Evolutionary conservation across 2,113 vertebrate species (phyloP).

Genomic region (Tragelaphus strepsiceros): DNA sequence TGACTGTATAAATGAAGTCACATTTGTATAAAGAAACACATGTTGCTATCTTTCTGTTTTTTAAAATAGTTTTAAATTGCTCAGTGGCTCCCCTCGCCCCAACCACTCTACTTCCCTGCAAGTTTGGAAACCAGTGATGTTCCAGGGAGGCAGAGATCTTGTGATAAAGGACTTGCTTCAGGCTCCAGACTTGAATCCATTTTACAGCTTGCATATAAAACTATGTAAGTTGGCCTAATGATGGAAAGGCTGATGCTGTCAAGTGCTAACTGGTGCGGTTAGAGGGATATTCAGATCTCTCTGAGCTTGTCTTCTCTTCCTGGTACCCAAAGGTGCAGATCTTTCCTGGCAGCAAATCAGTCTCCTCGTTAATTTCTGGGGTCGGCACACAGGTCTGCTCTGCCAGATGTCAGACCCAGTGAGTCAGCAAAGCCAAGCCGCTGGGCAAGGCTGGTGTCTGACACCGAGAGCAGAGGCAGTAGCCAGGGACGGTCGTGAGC

Average conservation of each 20-base stretch:
- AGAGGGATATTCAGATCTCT: background rate
- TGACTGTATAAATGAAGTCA: background rate
- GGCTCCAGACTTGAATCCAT: background rate
- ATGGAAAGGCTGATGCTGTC: background rate
- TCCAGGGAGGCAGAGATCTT: background rate
- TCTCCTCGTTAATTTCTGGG: background rate
- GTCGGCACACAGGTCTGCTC: background rate
- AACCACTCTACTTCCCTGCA: background rate
- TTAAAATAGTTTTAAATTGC: background rate
- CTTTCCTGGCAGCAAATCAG: background rate
- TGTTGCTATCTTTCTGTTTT: background rate
- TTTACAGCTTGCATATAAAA: conserved; percentile 49
- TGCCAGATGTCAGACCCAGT: background rate
- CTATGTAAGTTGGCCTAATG: background rate
- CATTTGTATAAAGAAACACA: background rate
- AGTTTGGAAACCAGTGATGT: background rate
- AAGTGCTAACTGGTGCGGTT: background rate
- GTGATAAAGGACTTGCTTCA: background rate
- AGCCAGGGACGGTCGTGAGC: background rate
- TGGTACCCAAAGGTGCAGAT: background rate
- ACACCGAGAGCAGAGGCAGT: background rate
- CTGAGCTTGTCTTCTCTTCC: background rate
- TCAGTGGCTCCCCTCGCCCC: background rate
- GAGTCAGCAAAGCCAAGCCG: conserved; percentile 53
- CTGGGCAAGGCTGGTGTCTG: background rate